Evolutionary conservation across 2,888 invertebrate species (phyloP).

Genomic region (Agriopis marginaria): DNA sequence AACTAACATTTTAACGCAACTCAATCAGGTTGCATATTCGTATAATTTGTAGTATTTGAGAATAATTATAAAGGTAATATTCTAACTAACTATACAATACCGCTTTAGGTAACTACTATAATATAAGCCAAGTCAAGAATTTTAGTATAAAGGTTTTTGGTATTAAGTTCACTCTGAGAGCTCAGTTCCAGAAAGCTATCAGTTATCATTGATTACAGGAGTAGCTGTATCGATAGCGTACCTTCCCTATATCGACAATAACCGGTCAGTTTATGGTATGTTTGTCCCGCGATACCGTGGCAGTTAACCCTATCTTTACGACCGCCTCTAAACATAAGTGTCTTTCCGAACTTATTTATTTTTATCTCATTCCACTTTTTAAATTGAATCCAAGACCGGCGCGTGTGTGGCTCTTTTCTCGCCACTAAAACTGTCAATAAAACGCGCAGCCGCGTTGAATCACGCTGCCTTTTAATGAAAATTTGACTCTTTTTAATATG

Average conservation of each 20-base stretch:
- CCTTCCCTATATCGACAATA: constrained; percentile 73
- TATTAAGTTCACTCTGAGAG: background rate
- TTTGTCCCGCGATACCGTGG: constrained; percentile 81
- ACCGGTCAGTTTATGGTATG: constrained; percentile 84
- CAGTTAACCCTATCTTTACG: constrained; percentile 86
- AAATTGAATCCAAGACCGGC: constrained; percentile 83
- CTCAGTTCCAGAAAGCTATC: background rate
- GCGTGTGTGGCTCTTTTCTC: constrained; percentile 80
- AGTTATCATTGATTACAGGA: constrained; percentile 10
- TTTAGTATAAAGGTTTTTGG: background rate
- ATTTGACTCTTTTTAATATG: constrained; percentile 76
- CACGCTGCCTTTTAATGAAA: constrained; percentile 78
- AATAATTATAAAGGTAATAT: too few relatives aligned
- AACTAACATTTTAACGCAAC: too few relatives aligned
- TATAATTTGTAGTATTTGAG: too few relatives aligned
- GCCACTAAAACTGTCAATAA: constrained; percentile 83
- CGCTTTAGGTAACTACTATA: too few relatives aligned
- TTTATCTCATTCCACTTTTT: constrained; percentile 85
- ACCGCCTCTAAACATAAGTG: constrained; percentile 85
- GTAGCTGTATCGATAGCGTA: constrained; percentile 52
- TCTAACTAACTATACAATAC: too few relatives aligned
- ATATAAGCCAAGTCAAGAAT: too few relatives aligned
- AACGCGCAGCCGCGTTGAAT: constrained; percentile 69
- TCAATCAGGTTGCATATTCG: too few relatives aligned
- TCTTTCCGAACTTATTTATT: constrained; percentile 85